Evolutionary conservation across 2,797 vertebrate genomes (phyloP).

Genomic region (Onychomys arenicola): DNA sequence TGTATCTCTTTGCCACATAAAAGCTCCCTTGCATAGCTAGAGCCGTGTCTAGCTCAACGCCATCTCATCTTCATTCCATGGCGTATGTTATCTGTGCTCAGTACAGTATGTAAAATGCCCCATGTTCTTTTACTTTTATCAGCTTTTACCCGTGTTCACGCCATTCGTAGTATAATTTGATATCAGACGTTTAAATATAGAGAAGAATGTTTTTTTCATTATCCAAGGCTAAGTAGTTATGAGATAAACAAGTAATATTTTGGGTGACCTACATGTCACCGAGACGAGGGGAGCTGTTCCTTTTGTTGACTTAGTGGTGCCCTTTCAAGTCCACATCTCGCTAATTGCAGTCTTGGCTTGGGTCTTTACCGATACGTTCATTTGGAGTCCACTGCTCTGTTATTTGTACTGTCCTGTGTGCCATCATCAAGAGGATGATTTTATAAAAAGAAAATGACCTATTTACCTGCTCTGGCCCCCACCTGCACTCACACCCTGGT

Average conservation of each 20-base stretch:
- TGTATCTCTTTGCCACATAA: not conserved
- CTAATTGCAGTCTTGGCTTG: not conserved
- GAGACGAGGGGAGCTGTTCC: not conserved
- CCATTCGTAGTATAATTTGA: not conserved
- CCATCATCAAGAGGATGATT: not conserved
- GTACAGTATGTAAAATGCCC: not conserved
- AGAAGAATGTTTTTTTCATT: not conserved
- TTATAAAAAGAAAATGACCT: not conserved
- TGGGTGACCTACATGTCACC: not conserved
- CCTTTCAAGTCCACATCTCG: not conserved
- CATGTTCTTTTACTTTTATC: not conserved
- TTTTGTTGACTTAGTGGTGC: not conserved
- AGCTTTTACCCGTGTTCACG: not conserved
- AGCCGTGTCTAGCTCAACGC: not conserved
- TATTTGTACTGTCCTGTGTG: not conserved
- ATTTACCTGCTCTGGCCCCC: not conserved
- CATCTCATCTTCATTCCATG: not conserved
- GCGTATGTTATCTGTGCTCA: slow-evolving; percentile 6
- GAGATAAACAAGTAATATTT: not conserved
- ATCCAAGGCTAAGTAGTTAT: not conserved
- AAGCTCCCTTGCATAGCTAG: not conserved
- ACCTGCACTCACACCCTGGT: not conserved
- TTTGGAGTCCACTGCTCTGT: not conserved
- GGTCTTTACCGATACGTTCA: not conserved
- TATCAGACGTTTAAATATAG: not conserved